Percentiles rank a stretch among this genome's conserved stretches.
Conservation (phyloP, 2,113 vertebrate genomes). For the Forbesichthys papilliferus region DNA sequence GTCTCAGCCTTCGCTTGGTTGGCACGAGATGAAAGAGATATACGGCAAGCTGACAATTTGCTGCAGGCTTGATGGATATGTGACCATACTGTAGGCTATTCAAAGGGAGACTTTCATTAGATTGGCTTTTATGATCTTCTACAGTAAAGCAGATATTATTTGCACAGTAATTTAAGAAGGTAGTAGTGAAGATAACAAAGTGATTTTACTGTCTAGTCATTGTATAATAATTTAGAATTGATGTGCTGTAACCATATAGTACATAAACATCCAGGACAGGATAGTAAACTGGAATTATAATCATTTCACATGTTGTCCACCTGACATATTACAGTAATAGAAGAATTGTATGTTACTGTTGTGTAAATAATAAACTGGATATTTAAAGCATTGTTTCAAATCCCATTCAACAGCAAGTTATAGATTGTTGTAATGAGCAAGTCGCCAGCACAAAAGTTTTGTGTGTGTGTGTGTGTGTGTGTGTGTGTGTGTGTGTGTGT, state of each 20-base stretch:
- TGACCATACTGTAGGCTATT: not conserved
- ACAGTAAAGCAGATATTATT: not conserved
- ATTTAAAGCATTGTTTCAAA: not conserved
- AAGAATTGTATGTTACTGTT: not conserved
- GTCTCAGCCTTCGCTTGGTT: slow-evolving; percentile 54
- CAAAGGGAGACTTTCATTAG: not conserved
- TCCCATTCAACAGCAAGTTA: not conserved
- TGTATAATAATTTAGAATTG: not conserved
- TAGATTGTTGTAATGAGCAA: not conserved
- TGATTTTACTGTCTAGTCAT: not conserved
- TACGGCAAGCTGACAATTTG: not conserved
- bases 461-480: not conserved
- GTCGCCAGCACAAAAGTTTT: not conserved
- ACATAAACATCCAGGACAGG: not conserved
- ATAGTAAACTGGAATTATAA: not conserved
- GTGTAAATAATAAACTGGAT: not conserved
- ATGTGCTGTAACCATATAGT: slow-evolving; percentile 17
- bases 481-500: not conserved
- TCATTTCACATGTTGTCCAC: slow-evolving; percentile 1
- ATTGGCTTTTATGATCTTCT: slow-evolving; percentile 27
- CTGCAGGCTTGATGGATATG: not conserved
- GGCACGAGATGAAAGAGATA: slow-evolving; percentile 3
- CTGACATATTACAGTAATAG: not conserved
- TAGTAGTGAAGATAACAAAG: slow-evolving; percentile 3
- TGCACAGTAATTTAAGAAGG: slow-evolving; percentile 4